Evolutionary conservation across 1,140 invertebrate genomes (phyloP).

Genomic region (Drosophila elegans): DNA sequence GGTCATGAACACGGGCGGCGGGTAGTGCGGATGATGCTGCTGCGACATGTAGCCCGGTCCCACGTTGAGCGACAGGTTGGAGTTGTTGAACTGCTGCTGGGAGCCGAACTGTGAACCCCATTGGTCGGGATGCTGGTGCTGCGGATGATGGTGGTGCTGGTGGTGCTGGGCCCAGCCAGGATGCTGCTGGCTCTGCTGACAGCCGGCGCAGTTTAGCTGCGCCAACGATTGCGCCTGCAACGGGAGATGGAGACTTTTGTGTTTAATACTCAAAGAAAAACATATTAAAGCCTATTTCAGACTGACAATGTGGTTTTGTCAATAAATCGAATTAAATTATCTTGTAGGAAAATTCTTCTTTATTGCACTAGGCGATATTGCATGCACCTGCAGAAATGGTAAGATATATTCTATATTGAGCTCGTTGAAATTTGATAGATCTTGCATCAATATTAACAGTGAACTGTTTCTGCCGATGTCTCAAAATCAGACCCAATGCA

Average conservation of each 20-base stretch:
- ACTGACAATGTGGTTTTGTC: no score
- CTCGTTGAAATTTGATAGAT: no score
- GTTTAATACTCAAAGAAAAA: no score
- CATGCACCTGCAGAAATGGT: no score
- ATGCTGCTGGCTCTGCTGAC: slow-evolving; percentile 54
- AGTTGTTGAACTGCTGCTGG: slow-evolving; percentile 87
- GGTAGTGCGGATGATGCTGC: slow-evolving; percentile 85
- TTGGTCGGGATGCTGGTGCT: slow-evolving; percentile 84
- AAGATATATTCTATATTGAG: no score
- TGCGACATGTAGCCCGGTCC: slow-evolving; percentile 84
- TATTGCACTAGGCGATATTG: no score
- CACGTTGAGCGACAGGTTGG: slow-evolving; percentile 89
- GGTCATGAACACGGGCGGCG: slow-evolving; percentile 77
- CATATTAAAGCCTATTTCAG: no score
- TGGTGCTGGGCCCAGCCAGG: slow-evolving; percentile 53
- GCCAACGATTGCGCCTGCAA: slow-evolving; percentile 90
- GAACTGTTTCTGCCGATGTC: no score
- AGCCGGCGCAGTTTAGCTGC: slow-evolving; percentile 87
- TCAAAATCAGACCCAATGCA: no score
- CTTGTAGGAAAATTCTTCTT: no score
- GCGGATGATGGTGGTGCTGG: slow-evolving; percentile 14
- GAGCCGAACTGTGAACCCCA: slow-evolving; percentile 85
- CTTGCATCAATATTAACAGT: no score
- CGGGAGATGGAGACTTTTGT: neutral
- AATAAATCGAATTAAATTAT: no score